Percentiles rank a stretch among this genome's conserved stretches.
These are phyloP conservation scores for Alethe diademata DNA, from an alignment of 2,113 vertebrate genomes.

Conservation along the genomic window DNA sequence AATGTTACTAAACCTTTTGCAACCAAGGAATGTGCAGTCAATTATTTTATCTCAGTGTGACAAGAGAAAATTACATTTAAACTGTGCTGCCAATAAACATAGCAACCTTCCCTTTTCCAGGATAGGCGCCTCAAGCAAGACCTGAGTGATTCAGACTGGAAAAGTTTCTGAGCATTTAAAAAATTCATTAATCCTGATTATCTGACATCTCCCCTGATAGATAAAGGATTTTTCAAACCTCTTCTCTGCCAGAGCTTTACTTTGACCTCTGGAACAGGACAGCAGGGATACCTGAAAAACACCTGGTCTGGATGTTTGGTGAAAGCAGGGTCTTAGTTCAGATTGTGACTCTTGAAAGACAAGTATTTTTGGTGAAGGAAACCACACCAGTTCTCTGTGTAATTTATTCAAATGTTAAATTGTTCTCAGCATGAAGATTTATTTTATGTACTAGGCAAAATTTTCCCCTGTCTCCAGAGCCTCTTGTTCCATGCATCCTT, in stretches of 20 bases:
- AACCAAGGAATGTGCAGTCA: background rate
- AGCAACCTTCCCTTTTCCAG: background rate
- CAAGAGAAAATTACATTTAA: constrained; percentile 40
- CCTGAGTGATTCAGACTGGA: background rate
- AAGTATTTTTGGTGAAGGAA: background rate
- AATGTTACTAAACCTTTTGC: constrained; percentile 3
- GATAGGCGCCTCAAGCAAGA: background rate
- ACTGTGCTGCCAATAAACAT: constrained; percentile 18
- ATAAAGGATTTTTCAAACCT: background rate
- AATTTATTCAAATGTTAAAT: background rate
- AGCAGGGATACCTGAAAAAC: background rate
- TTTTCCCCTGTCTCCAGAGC: background rate
- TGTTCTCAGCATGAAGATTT: background rate
- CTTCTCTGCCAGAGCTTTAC: background rate
- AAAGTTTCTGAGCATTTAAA: constrained; percentile 6
- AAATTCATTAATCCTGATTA: background rate
- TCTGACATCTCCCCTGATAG: background rate
- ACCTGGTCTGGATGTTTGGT: background rate
- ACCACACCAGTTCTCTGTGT: background rate
- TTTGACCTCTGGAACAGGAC: background rate
- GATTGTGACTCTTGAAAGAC: background rate
- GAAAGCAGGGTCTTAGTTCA: background rate
- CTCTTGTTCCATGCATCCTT: background rate
- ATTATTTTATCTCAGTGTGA: constrained; percentile 42
- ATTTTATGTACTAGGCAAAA: background rate